Percentiles rank a stretch among this genome's conserved stretches.
Evolutionary conservation across 1,140 invertebrate genomes (phyloP).

Genomic region (Adelges cooleyi): DNA sequence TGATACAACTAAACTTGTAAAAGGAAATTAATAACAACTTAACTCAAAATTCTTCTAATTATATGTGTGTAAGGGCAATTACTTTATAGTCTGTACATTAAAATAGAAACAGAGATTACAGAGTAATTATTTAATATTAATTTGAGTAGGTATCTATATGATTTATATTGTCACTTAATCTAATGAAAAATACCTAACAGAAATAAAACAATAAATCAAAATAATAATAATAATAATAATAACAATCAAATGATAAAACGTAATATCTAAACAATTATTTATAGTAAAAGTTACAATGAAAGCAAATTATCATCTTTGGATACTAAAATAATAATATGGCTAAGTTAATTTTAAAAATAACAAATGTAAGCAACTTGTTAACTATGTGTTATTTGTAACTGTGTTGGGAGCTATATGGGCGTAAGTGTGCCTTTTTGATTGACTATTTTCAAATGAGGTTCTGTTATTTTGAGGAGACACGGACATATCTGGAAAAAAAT

Average conservation of each 20-base stretch:
- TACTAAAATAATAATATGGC: conserved; percentile 21
- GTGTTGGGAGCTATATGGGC: conserved; percentile 6
- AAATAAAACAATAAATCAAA: conserved; percentile 22
- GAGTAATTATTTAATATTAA: conserved; percentile 3
- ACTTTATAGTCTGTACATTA: too few relatives aligned
- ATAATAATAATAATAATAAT: conserved; percentile 7
- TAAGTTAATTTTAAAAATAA: conserved; percentile 23
- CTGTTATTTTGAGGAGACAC: conserved; percentile 23
- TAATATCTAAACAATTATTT: conserved; percentile 2
- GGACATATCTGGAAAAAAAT: conserved; percentile 4
- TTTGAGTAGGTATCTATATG: conserved; percentile 1
- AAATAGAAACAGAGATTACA: not conserved
- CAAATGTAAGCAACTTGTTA: not conserved
- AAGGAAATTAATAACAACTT: too few relatives aligned
- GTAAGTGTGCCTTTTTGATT: conserved; percentile 10
- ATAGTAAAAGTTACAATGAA: conserved; percentile 16
- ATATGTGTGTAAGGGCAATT: too few relatives aligned
- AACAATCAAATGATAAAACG: conserved; percentile 20
- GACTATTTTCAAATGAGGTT: conserved; percentile 22
- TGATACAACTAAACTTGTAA: too few relatives aligned
- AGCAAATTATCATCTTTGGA: conserved; percentile 17
- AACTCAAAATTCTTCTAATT: too few relatives aligned
- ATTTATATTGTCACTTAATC: conserved; percentile 8
- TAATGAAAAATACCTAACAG: conserved; percentile 18
- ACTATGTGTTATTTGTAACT: conserved; percentile 14